Base-by-base conservation (phyloP, 2,113 vertebrate species). In the Takifugu flavidus region DNA sequence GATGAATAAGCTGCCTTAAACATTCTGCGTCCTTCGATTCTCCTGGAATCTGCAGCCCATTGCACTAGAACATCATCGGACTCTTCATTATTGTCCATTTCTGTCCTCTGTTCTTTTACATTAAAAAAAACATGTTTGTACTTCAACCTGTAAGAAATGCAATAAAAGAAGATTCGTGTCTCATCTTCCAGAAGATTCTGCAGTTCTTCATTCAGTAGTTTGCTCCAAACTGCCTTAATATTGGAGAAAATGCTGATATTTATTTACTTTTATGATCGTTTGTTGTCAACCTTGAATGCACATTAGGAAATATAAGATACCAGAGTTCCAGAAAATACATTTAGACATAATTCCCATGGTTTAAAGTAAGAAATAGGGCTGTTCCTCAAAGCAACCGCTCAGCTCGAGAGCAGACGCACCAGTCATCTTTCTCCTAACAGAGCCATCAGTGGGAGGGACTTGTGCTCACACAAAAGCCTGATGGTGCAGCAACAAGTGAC, bases 381-480 rank as follows among this genome's bases (percentile, higher is more conserved):
- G 46, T 6, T 72, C 71, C 65, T 51, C 60, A 14, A 59, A 62
- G 67, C 13, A 14, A 43, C 58, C 1, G 3, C 7, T 20, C 20
- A 20, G 20, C 20, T 20, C 20, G 20, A 20, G 20, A 56, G 34
- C 15, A 59, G 29, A 58, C 13, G 1, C 29, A 28, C 34, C 31
- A 1, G 59, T 79, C 59, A 69, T 75, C 43, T 69, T 68, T 85
- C 78, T 74, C 75, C 74, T 45, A 72, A 74, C 57, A 31, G 66
- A 77, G 65, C 72, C 77, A 62, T 72, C 51, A 65, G n/a, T 77
- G 83, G 88, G 86, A 53, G 85, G 82, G 83, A 65, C 78, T 80
- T 72, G 1, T 58, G 65, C 43, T 13, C 49, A 65, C 64, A 65
- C 81, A 80, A 82, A 86, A 79, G 69, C 64, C 66, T 72, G 64